Evolutionary conservation across 2,797 vertebrate species (phyloP).

Genomic region (Takifugu ocellatus): DNA sequence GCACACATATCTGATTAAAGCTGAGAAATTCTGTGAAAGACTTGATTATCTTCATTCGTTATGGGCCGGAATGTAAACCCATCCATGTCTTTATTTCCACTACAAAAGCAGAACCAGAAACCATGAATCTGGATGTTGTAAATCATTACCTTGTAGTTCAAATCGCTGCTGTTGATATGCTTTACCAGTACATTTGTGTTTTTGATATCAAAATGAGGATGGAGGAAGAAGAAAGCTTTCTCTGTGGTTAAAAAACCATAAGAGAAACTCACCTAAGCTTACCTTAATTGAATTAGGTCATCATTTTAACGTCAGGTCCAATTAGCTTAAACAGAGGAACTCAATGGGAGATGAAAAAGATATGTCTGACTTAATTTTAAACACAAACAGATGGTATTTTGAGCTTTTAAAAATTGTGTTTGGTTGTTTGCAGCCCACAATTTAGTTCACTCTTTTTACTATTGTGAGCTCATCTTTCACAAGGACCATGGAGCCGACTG

Average conservation of each 20-base stretch:
- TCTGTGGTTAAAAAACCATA: too few species aligned
- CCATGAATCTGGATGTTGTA: background rate
- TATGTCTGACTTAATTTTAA: too few species aligned
- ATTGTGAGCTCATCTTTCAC: too few species aligned
- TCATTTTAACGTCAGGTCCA: background rate
- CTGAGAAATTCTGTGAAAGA: background rate
- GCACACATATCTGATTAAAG: conserved; percentile 11
- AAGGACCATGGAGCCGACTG: too few species aligned
- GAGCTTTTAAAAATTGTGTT: background rate
- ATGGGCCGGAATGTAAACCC: conserved; percentile 6
- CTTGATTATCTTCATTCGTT: background rate
- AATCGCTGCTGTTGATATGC: background rate
- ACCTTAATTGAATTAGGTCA: background rate
- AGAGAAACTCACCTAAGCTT: background rate
- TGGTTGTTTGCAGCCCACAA: background rate
- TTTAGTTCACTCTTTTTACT: too few species aligned
- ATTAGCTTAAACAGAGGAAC: background rate
- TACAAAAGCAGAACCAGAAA: background rate
- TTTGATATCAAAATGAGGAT: too few species aligned
- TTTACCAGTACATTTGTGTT: too few species aligned
- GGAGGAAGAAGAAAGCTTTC: too few species aligned
- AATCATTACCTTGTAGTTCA: background rate
- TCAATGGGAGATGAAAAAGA: too few species aligned
- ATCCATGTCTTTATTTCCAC: background rate
- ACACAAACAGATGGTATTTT: too few species aligned